phyloP scores from a whole-genome alignment of 1,140 invertebrate species.

The Tetramorium alpestre region DNA sequence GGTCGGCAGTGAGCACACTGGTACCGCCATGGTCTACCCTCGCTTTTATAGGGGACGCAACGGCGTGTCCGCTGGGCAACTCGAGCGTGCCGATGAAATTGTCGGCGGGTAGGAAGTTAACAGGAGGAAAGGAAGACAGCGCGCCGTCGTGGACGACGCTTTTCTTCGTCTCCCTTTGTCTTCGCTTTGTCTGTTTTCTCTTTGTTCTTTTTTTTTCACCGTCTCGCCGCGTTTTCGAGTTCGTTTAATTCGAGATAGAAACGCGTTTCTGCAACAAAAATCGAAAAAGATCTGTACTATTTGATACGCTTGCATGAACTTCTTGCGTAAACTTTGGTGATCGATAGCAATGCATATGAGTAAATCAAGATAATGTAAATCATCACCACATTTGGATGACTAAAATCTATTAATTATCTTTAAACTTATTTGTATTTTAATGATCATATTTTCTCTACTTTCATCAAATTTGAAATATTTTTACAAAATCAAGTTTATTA shows the following conservation, averaged over 20 bases:
- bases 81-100: conserved; percentile 78
- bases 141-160: conserved; percentile 62
- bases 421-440: neutral
- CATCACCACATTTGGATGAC: too few species aligned
- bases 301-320: neutral
- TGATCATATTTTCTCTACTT: neutral
- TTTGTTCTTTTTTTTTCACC: conserved; percentile 50
- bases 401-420: neutral
- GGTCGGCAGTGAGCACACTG: conserved; percentile 83
- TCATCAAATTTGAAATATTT: neutral
- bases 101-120: conserved; percentile 77
- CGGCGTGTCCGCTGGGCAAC: conserved; percentile 66
- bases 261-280: neutral
- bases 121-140: conserved; percentile 71
- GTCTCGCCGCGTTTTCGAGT: conserved; percentile 40
- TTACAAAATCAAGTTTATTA: neutral
- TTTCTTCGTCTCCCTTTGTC: conserved; percentile 68
- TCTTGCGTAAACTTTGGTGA: neutral
- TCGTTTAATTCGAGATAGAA: neutral
- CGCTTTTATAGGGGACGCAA: conserved; percentile 81
- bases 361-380: neutral
- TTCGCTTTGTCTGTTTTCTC: conserved; percentile 10
- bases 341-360: neutral
- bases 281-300: neutral
- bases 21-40: conserved; percentile 77